phyloP scores from a whole-genome alignment of 2,888 invertebrate species.

The Catocala fraxini region DNA sequence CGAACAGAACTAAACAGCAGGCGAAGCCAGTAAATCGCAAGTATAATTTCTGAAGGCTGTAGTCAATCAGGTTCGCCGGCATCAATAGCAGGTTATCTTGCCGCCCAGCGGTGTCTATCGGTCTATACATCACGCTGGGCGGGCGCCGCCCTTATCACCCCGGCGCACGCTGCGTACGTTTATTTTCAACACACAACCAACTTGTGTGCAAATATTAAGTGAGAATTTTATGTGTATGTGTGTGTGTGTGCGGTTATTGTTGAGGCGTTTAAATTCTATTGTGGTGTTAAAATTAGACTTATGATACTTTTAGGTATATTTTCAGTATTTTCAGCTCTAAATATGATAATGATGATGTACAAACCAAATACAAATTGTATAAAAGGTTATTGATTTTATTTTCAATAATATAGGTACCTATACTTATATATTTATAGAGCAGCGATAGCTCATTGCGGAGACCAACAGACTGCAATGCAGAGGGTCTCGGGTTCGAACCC shows the following conservation, averaged over 20 bases:
- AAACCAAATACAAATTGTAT: too few species aligned
- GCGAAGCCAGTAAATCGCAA: slow-evolving; percentile 32
- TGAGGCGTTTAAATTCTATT: neutral
- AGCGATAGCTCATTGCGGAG: too few species aligned
- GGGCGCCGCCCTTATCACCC: slow-evolving; percentile 57
- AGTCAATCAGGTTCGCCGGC: slow-evolving; percentile 47
- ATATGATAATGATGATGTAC: too few species aligned
- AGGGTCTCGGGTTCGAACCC: too few species aligned
- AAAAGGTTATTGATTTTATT: too few species aligned
- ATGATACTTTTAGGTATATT: too few species aligned
- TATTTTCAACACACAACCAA: slow-evolving; percentile 55
- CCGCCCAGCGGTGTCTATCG: slow-evolving; percentile 50
- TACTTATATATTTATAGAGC: too few species aligned
- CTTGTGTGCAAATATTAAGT: slow-evolving; percentile 50
- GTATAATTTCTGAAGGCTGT: slow-evolving; percentile 49
- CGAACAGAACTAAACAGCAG: neutral
- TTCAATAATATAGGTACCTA: too few species aligned
- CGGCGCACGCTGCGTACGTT: slow-evolving; percentile 52
- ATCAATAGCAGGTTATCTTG: slow-evolving; percentile 62
- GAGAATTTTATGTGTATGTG: slow-evolving; percentile 35
- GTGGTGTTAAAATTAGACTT: neutral
- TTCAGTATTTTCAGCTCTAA: too few species aligned
- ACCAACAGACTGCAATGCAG: too few species aligned
- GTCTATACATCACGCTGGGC: slow-evolving; percentile 56
- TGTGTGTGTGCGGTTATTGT: slow-evolving; percentile 14